These are phyloP conservation scores for Rachycentron canadum DNA, from an alignment of 2,797 vertebrate genomes.

Conservation along the genomic window DNA sequence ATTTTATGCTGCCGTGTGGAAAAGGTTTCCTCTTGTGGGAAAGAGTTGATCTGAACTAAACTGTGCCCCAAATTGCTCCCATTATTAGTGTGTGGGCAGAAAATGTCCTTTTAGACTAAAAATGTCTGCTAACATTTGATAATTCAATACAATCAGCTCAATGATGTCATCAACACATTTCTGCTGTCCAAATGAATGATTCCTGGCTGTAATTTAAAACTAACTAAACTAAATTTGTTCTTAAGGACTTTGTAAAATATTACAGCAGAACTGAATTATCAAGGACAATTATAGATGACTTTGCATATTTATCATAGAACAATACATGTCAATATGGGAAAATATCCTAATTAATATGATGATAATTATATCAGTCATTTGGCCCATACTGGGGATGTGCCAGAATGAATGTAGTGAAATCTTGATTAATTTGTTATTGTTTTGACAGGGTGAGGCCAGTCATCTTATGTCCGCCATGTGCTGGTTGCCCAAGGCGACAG, in stretches of 20 bases:
- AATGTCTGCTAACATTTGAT: neutral
- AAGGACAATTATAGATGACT: neutral
- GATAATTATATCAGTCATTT: neutral
- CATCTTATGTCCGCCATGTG: slow-evolving; percentile 52
- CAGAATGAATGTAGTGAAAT: neutral
- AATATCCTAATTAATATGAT: neutral
- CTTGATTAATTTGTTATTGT: slow-evolving; percentile 37
- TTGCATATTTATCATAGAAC: neutral
- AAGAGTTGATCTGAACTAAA: neutral
- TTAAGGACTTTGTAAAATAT: neutral
- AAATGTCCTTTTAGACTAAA: neutral
- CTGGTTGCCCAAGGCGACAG: slow-evolving; percentile 67
- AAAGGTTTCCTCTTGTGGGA: neutral
- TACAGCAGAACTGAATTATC: neutral
- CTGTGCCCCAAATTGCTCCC: neutral
- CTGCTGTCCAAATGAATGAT: neutral
- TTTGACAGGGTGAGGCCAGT: slow-evolving; percentile 39
- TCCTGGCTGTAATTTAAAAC: neutral
- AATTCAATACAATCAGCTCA: neutral
- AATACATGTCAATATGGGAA: neutral
- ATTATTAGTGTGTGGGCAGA: neutral
- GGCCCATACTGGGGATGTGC: neutral
- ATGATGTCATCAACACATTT: neutral
- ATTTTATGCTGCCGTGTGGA: neutral
- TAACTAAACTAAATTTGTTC: neutral